These are phyloP conservation scores for Drosophila pectinifera DNA, from an alignment of 1,140 invertebrate species.

Conservation along the genomic window DNA sequence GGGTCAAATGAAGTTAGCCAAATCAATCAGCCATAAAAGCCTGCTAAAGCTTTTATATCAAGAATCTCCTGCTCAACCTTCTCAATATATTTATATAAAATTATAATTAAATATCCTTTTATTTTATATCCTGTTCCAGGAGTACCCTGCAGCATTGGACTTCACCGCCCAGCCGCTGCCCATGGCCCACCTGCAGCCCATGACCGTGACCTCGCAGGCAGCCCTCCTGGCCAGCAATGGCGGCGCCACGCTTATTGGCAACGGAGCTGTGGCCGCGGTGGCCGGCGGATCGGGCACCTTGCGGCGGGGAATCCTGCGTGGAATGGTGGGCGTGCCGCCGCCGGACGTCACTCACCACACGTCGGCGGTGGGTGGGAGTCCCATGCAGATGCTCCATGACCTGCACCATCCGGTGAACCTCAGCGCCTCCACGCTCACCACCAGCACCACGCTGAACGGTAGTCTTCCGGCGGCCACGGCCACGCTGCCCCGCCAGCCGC, in stretches of 20 bases:
- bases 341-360: slow-evolving; percentile 84
- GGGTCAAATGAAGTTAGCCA: slow-evolving; percentile 3
- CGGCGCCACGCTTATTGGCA: slow-evolving; percentile 50
- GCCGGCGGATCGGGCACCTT: slow-evolving; percentile 73
- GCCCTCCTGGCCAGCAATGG: slow-evolving; percentile 59
- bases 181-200: slow-evolving; percentile 76
- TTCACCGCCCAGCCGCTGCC: slow-evolving; percentile 75
- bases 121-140: slow-evolving; percentile 53
- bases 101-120: slow-evolving; percentile 1
- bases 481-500: slow-evolving; percentile 86
- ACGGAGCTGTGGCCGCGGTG: slow-evolving; percentile 27
- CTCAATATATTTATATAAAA: too few relatives aligned
- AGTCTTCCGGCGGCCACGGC: slow-evolving; percentile 73
- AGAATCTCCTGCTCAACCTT: too few relatives aligned
- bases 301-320: slow-evolving; percentile 78
- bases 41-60: too few relatives aligned
- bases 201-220: slow-evolving; percentile 76
- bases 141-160: slow-evolving; percentile 79
- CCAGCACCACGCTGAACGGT: slow-evolving; percentile 77
- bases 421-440: slow-evolving; percentile 75
- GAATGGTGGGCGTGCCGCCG: slow-evolving; percentile 73
- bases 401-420: slow-evolving; percentile 82
- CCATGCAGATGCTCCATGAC: slow-evolving; percentile 75
- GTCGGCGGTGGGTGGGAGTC: slow-evolving; percentile 45
- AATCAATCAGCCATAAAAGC: slow-evolving; percentile 17